Conservation (phyloP, 2,113 vertebrate genomes). For the Poeciliopsis occidentalis region DNA sequence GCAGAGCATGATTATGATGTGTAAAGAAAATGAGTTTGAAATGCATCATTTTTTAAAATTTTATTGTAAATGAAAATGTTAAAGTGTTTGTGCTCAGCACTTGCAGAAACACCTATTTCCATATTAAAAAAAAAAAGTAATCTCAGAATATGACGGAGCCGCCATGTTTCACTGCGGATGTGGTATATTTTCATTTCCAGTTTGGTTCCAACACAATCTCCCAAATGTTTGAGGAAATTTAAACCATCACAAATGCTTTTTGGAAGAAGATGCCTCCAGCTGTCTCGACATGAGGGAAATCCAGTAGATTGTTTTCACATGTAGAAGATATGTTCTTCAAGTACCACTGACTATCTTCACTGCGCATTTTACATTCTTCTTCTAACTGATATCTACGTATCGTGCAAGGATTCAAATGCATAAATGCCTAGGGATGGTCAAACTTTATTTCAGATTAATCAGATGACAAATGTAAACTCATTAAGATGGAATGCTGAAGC, state of each 20-base stretch:
- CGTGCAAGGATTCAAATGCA: neutral
- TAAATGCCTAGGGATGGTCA: neutral
- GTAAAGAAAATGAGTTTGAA: neutral
- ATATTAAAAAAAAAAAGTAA: too few relatives aligned
- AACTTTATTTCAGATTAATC: neutral
- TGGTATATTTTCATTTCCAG: too few relatives aligned
- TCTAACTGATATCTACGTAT: neutral
- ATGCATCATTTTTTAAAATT: neutral
- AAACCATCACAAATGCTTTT: neutral
- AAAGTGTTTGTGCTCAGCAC: neutral
- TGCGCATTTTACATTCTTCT: neutral
- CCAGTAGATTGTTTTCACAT: neutral
- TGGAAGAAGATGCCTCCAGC: neutral
- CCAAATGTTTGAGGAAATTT: neutral
- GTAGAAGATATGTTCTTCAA: neutral
- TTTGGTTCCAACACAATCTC: neutral
- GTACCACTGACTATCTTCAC: neutral
- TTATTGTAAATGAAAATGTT: neutral
- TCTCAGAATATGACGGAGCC: too few relatives aligned
- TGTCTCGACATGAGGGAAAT: neutral
- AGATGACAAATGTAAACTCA: neutral
- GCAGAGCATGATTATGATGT: too few relatives aligned
- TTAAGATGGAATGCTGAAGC: neutral
- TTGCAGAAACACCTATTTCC: neutral
- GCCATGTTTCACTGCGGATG: too few relatives aligned